A percentile compares a stretch with the other conserved stretches of the same genome.
Evolutionary conservation across 92 coral and sea anemone genomes (phyloP).

Genomic region (Pocillopora grandis): DNA sequence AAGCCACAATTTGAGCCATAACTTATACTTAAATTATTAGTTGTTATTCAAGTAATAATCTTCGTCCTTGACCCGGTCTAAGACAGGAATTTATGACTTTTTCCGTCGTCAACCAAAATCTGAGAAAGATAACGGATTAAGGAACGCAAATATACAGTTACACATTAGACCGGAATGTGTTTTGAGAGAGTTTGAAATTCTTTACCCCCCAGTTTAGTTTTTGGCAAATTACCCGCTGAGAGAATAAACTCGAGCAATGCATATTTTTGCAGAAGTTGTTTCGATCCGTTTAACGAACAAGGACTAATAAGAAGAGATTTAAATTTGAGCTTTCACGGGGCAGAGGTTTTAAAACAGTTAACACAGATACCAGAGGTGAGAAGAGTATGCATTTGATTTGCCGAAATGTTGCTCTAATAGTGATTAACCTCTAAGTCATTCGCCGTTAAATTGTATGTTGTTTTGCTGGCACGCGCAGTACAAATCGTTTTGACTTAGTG

Average conservation of each 20-base stretch:
- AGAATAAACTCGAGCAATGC: constrained; percentile 20
- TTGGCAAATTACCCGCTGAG: constrained; percentile 15
- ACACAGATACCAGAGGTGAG: neutral
- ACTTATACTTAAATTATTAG: constrained; percentile 20
- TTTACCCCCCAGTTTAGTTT: constrained; percentile 28
- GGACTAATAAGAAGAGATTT: neutral
- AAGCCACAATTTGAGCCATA: neutral
- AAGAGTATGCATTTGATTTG: neutral
- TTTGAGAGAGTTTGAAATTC: constrained; percentile 37
- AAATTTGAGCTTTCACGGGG: neutral
- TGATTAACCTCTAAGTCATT: neutral
- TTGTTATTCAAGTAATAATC: neutral
- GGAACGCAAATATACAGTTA: neutral
- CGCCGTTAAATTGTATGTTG: constrained; percentile 7
- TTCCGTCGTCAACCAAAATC: neutral
- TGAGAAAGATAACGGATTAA: neutral
- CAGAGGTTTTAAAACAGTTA: neutral
- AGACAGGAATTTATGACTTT: too few relatives aligned
- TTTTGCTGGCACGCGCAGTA: constrained; percentile 7
- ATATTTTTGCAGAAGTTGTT: constrained; percentile 11
- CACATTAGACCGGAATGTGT: neutral
- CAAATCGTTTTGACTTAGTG: neutral
- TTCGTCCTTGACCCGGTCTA: neutral
- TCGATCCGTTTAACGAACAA: neutral
- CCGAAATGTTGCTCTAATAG: neutral